Base-by-base conservation (phyloP, 2,888 invertebrate species). In the Resseliella maxima region DNA sequence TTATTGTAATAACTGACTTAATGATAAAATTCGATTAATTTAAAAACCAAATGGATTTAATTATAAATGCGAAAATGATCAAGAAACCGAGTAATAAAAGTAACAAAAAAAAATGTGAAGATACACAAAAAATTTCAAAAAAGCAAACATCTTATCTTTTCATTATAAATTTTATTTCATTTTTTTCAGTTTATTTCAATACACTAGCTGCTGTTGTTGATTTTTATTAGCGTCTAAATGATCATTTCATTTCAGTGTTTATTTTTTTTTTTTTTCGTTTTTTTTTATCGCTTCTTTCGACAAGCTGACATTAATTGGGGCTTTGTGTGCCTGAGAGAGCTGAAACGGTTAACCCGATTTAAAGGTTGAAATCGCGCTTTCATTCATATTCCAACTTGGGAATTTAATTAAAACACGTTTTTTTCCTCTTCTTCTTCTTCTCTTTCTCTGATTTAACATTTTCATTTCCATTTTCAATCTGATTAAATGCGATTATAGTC, bases 41-140 rank as follows among this genome's bases (percentile, higher is more conserved):
- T 72, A 72, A 72, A 72, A 72, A 72, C 72, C 72, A 72, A 72
- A 72, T 72, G 72, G 72, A 72, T 72, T 72, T 72, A 72, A 72
- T 72, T 72, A 72, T 72, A 35, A 31, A 72, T 72, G 31, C 72
- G 72, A 72, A 72, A 59, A 72, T 31, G 72, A 72, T 72, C 31
- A 72, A 72, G 31, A 72, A 72, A 72, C 31, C 5, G 31, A 31
- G 31, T 31, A 72, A 72, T 72, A 72, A 72, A 31, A 72, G 15
- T 10, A 50, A 15, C 31, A 21, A 27, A 72, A 12, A 50, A 72
- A 31, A 31, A 27, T 35, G 72, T 72, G 72, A 72, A 72, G 72
- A 72, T 72, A 72, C 35, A 72, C 72, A 72, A 31, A 72, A 72
- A 72, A 72, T 72, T 72, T n/a, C n/a, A n/a, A n/a, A n/a, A n/a